phyloP scores from a whole-genome alignment of 2,113 vertebrate genomes.

The Proterorhinus semilunaris region DNA sequence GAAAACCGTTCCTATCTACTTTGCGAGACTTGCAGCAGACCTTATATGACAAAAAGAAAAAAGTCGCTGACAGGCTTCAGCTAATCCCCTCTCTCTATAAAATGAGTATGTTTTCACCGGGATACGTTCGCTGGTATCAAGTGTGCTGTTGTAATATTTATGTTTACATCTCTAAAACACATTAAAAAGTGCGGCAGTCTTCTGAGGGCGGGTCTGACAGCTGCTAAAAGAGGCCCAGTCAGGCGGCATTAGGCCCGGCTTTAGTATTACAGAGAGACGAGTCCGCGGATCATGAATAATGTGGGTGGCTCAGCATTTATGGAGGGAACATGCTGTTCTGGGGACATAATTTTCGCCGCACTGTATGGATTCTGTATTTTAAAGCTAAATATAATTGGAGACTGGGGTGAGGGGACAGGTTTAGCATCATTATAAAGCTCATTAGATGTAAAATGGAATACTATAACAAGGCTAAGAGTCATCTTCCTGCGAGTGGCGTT shows the following conservation, averaged over 20 bases:
- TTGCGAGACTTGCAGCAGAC: not conserved
- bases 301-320: constrained; percentile 25
- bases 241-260: constrained; percentile 34
- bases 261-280: constrained; percentile 29
- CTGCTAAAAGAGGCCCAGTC: constrained; percentile 23
- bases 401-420: no score
- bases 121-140: not conserved
- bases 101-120: not conserved
- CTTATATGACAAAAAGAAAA: not conserved
- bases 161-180: not conserved
- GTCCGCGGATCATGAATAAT: constrained; percentile 38
- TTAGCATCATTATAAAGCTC: no score
- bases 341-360: not conserved
- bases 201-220: constrained; percentile 18
- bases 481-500: no score
- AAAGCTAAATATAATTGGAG: not conserved
- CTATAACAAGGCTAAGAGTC: no score
- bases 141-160: not conserved
- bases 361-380: not conserved
- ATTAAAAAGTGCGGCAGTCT: not conserved
- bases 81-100: not conserved
- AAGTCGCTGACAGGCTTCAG: not conserved
- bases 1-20: not conserved
- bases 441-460: no score
- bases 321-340: constrained; percentile 12